Base-by-base conservation (phyloP, 1,140 invertebrate genomes). In the Pseudomyrmex flavicornis region DNA sequence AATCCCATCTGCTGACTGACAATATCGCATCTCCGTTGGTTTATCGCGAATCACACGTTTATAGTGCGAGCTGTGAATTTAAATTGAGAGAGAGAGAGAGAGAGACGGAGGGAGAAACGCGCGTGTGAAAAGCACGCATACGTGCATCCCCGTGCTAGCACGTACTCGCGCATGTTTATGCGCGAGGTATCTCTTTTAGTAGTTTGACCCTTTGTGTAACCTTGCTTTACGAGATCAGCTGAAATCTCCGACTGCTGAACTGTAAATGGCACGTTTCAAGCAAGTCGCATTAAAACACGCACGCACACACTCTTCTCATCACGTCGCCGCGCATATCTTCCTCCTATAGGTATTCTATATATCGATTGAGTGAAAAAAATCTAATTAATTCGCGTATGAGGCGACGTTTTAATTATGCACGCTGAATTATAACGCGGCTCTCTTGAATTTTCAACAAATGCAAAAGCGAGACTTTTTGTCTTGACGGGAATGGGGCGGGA, bases 11-110 rank as follows among this genome's bases (percentile, higher is more conserved):
- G 65, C 44, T 70, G 10, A 15, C 22, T 50, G 76, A 72, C 54
- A 48, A 22, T 54, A 52, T 59, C 76, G 70, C 56, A 52, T 12
- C 8, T 44, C 44, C 76, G 65, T 58, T 58, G 63, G 50, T 58
- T 77, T 77, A 77, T 69, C 50, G n/a, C 13, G 35, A 80, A 80
- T 80, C 76, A 50, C 20, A 17, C 44, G 54, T 66, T 80, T 80
- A 70, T 72, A 26, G 66, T 56, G 76, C 66, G 44, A 58, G 66
- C 44, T 80, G 76, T 80, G 76, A 80, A 80, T 80, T 80, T 80
- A 80, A 80, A 80, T 80, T 59, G 76, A 80, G 76, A 80, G 46
- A 48, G 76, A 35, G 35, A 35, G 35, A 17, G 17, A 17, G 17
- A 17, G 17, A 17, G 17, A 17, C 5, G 0, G 66, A 80, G 22